A percentile compares a stretch with the other conserved stretches of the same genome.
Evolutionary conservation across 2,888 invertebrate genomes (phyloP).

Genomic region (Lymantria monacha): DNA sequence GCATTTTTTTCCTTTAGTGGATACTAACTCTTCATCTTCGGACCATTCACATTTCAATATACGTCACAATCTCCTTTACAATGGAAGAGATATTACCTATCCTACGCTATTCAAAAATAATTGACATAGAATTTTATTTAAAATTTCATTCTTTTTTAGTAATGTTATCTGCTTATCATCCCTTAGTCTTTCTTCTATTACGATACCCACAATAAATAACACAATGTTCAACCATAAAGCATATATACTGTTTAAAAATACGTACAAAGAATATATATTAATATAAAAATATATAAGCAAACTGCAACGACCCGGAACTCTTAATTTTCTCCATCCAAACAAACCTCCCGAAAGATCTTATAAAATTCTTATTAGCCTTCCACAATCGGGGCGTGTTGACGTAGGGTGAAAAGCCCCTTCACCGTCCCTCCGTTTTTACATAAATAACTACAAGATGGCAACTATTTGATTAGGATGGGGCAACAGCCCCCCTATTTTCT

Average conservation of each 20-base stretch:
- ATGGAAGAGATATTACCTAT: too few relatives aligned
- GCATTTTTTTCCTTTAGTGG: too few relatives aligned
- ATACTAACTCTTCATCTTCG: too few relatives aligned
- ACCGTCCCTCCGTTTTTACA: conserved; percentile 46
- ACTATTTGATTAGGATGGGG: conserved; percentile 72
- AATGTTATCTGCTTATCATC: too few relatives aligned
- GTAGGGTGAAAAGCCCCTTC: conserved; percentile 49
- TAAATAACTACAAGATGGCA: conserved; percentile 62
- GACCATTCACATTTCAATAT: too few relatives aligned
- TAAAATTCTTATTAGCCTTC: conserved; percentile 74
- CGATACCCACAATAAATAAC: too few relatives aligned
- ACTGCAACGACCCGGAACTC: background rate
- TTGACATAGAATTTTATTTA: too few relatives aligned
- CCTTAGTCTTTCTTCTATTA: too few relatives aligned
- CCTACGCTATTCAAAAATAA: too few relatives aligned
- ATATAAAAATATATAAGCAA: background rate
- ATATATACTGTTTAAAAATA: background rate
- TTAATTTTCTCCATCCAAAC: conserved; percentile 3
- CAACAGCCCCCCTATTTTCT: conserved; percentile 44
- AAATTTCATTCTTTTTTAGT: too few relatives aligned
- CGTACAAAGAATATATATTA: background rate
- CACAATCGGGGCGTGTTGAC: conserved; percentile 46
- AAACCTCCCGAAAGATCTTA: conserved; percentile 45
- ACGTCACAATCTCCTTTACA: too few relatives aligned
- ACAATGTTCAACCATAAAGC: too few relatives aligned